Conservation (phyloP, 2,797 vertebrate species). For the Echeneis naucrates region DNA sequence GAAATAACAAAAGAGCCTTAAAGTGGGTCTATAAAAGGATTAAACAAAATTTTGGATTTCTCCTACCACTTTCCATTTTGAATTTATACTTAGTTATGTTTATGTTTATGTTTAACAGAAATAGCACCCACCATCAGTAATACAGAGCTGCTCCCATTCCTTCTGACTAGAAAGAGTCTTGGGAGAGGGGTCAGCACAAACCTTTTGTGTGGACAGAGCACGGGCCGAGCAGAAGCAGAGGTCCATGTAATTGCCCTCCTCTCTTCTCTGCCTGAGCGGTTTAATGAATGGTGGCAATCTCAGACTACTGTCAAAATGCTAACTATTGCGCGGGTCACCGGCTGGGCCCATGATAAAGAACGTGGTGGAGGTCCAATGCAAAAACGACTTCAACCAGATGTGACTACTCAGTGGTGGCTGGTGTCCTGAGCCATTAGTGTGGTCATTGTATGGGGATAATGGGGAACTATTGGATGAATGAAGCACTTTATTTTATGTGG, state of each 20-base stretch:
- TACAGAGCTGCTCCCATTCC: slow-evolving; percentile 33
- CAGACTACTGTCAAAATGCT: slow-evolving; percentile 63
- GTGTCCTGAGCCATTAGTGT: slow-evolving; percentile 41
- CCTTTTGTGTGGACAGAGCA: slow-evolving; percentile 52
- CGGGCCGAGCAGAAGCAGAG: slow-evolving; percentile 57
- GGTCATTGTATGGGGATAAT: slow-evolving; percentile 46
- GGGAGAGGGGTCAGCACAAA: slow-evolving; percentile 30
- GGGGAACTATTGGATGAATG: slow-evolving; percentile 52
- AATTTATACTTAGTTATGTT: not conserved
- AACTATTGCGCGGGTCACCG: slow-evolving; percentile 59
- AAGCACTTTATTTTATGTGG: slow-evolving; percentile 45
- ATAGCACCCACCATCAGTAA: slow-evolving; percentile 3
- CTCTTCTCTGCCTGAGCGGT: slow-evolving; percentile 46
- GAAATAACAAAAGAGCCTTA: too few species aligned
- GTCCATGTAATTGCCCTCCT: slow-evolving; percentile 73
- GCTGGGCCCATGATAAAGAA: slow-evolving; percentile 56
- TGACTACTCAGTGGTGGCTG: slow-evolving; percentile 34
- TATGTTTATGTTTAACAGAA: too few species aligned
- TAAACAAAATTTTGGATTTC: not conserved
- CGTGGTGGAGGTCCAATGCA: slow-evolving; percentile 39
- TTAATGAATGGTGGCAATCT: slow-evolving; percentile 72
- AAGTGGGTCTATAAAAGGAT: not conserved
- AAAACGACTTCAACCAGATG: slow-evolving; percentile 58
- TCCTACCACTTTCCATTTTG: not conserved
- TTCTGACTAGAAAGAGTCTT: slow-evolving; percentile 1